Percentiles rank a stretch among this genome's conserved stretches.
Evolutionary conservation across 2,888 invertebrate genomes (phyloP).

Genomic region (Philopedon plagiatum): DNA sequence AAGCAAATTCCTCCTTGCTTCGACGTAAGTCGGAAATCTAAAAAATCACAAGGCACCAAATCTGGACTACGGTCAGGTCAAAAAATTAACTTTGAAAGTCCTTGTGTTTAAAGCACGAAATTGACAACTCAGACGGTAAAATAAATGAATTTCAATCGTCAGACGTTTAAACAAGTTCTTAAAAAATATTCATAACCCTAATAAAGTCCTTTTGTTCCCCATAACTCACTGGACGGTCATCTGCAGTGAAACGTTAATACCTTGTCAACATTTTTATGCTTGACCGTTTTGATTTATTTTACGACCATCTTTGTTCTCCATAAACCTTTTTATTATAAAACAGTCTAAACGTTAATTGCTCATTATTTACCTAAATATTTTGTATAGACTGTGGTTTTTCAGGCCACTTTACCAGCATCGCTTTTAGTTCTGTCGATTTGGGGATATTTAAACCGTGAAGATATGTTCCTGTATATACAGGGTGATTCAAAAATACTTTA

Average conservation of each 20-base stretch:
- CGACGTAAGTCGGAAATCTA: too few species aligned
- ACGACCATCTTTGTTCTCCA: slow-evolving; percentile 15
- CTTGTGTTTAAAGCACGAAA: background rate
- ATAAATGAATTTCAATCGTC: background rate
- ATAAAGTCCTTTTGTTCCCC: slow-evolving; percentile 37
- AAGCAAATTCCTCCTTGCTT: too few species aligned
- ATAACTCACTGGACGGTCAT: slow-evolving; percentile 25
- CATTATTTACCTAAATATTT: too few species aligned
- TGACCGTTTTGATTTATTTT: slow-evolving; percentile 36
- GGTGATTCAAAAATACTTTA: too few species aligned
- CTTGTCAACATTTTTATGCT: slow-evolving; percentile 31
- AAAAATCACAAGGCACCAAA: too few species aligned
- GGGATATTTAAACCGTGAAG: too few species aligned
- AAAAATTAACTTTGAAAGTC: too few species aligned
- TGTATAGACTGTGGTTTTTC: too few species aligned
- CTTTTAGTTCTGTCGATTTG: too few species aligned
- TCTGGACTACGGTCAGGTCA: too few species aligned
- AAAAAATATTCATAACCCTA: slow-evolving; percentile 18
- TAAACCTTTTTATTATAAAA: slow-evolving; percentile 17
- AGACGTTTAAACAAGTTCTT: background rate
- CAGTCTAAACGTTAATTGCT: slow-evolving; percentile 6
- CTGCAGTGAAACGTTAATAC: slow-evolving; percentile 26
- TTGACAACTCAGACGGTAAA: background rate
- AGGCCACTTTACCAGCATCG: too few species aligned
- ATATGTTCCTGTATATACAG: too few species aligned